Conservation (phyloP, 2,113 vertebrate genomes). For the Misgurnus mizolepis region DNA sequence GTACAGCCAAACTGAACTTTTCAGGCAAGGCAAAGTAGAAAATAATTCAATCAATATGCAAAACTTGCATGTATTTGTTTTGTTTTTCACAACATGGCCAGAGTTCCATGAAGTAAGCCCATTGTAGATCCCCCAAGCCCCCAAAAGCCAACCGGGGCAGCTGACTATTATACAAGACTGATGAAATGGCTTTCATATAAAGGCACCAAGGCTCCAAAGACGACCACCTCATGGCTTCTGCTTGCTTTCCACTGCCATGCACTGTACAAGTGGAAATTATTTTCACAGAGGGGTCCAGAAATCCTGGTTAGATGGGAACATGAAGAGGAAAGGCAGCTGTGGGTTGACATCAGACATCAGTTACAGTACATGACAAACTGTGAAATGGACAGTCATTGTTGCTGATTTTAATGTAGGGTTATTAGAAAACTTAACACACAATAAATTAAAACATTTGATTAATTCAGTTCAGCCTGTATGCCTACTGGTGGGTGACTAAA, state of each 20-base stretch:
- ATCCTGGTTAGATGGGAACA: conserved; percentile 56
- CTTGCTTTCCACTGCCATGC: neutral
- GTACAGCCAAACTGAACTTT: conserved; percentile 35
- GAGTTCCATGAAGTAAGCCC: conserved; percentile 48
- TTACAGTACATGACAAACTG: conserved; percentile 30
- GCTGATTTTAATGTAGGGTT: neutral
- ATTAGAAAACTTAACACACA: neutral
- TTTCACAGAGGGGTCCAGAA: conserved; percentile 48
- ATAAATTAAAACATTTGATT: neutral
- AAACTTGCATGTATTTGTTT: conserved; percentile 38
- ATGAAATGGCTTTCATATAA: conserved; percentile 65
- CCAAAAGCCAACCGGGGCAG: conserved; percentile 48
- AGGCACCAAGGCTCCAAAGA: conserved; percentile 34
- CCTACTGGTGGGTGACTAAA: too few relatives aligned
- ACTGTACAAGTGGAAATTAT: conserved; percentile 66
- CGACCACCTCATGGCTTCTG: conserved; percentile 30
- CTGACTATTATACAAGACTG: conserved; percentile 60
- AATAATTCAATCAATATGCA: conserved; percentile 56
- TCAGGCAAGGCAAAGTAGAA: conserved; percentile 34
- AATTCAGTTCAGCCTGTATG: neutral
- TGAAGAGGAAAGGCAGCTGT: conserved; percentile 52
- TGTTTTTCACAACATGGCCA: conserved; percentile 36
- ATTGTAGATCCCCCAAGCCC: conserved; percentile 27
- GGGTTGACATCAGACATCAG: conserved; percentile 15
- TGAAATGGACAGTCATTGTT: conserved; percentile 31